Base-by-base conservation (phyloP, 1,140 invertebrate genomes). In the Cydia amplana region DNA sequence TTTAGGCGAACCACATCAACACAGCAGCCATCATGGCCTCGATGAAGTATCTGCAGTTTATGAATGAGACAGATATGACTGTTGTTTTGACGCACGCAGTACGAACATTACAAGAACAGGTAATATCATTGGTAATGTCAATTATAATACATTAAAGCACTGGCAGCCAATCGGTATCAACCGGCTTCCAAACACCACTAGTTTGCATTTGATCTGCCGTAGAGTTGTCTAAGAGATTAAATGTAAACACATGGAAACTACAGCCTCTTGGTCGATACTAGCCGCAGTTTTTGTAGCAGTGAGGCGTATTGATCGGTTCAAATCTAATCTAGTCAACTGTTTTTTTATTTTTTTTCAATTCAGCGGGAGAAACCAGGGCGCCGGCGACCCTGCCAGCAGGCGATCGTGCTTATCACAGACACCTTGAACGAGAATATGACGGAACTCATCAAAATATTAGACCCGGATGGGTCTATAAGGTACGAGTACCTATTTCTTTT, bases 31-130 rank as follows among this genome's bases (percentile, higher is more conserved):
- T 98, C 74, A 97, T 97, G 87, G 94, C 95, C 10, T 95, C 94
- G 1, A 94, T 98, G 81, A 91, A 93, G 14, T 90, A 94, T 18
- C 94, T 96, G 80, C 89, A 94, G n/a, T 96, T 97, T 2, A 95
- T 94, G 60, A 96, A 97, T 74, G 96, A 97, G 64, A 97, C 98
- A 1, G 96, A 98, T 86, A 98, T 98, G 90, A 95, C 95, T 0
- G 87, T 95, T 60, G 98, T 97, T 0, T 92, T 99, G 2, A 95
- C 94, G 1, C 95, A 95, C 76, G 97, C 98, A 0, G 98, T 99
- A 85, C 93, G 95, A 74, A 87, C 98, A 6, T 93, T 98, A 9
- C 80, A 90, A 51, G 74, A 79, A 9, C 85, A 86, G 55, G 55
- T 60, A 23, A 20, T 3, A 1, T 12, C 7, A 23, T 23, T 6